Base-by-base conservation (phyloP, 2,888 invertebrate genomes). In the Siphlonurus alternatus region DNA sequence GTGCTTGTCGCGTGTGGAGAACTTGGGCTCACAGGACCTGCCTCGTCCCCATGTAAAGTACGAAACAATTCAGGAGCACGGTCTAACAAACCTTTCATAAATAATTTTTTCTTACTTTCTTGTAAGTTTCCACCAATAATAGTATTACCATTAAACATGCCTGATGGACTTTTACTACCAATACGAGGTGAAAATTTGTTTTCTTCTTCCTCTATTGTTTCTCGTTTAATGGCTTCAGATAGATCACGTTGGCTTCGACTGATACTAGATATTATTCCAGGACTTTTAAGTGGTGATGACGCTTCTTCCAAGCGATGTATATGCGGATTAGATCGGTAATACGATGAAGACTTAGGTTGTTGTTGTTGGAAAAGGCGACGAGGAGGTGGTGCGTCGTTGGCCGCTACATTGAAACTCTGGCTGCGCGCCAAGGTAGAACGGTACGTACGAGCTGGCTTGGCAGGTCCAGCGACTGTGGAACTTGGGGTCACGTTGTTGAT, bases 351-450 rank as follows among this genome's bases (percentile, higher is more conserved):
- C 18, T 62, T 64, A 19, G 64, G 62, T 22, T 56, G 53, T 38
- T 66, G 63, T 56, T 63, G 65, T 53, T 63, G 56, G 53, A 63
- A 56, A 10, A 59, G 51, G 53, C 62, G 56, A 74, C 66, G 76
- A 70, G 70, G 75, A 70, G 66, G 74, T 2, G 66, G 65, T 71
- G 78, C 78, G 64, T 77, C 79, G 66, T 76, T 76, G 61, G 84
- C 86, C 71, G 89, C 87, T 70, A 89, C 86, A 79, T 89, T 90
- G 78, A 91, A 89, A 74, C 90, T 90, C 76, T 91, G 89, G 76
- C 90, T 90, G 66, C 91, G 80, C 66, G 86, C 84, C 56, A 91
- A 77, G 63, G 78, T 78, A 23, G 87, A 84, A 72, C 86, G 86
- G 76, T 88, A 88, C 56, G 88, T 85, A 69, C 89, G 79, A 38